Base-by-base conservation (phyloP, 2,797 vertebrate species). In the Falco novaeseelandiae region DNA sequence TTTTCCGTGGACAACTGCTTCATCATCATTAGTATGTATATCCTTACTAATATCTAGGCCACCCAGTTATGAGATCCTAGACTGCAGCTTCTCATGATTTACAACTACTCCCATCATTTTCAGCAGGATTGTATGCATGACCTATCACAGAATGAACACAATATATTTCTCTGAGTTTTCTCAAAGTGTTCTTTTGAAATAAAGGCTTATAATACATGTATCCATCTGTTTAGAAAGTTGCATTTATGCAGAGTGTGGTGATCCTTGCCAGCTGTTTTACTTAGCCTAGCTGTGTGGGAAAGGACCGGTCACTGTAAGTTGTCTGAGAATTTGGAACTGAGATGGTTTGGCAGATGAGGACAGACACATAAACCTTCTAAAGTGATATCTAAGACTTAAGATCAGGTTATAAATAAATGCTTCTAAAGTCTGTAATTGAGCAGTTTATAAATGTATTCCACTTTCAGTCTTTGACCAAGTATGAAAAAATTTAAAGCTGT, bases 1-100 rank as follows among this genome's bases (percentile, higher is more conserved):
- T 97, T 98, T 98, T 96, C 92, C 82, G 77, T 38, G 96, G 97
- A 97, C 98, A 98, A 97, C 98, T 97, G 98, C 97, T 97, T 97
- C 96, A 96, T 98, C 97, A 97, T 97, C 97, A 98, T 98, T 98
- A 98, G 97, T 96, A 97, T 97, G 97, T 97, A 98, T 97, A 98
- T 97, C 96, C 97, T 96, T 97, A 93, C 96, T 98, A 98, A 97
- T 98, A 98, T 98, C 96, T 97, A 96, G 97, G 97, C 95, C 96
- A 97, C 92, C 94, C 91, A 82, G 87, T 91, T 96, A 96, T 42
- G 87, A 92, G 91, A 95, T 73, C 86, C 83, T 90, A 85, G 94
- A 92, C 79, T 94, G 73, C 77, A 92, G 78, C 82, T 94, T 95
- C 96, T 94, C 82, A 87, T 96, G 96, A 97, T 95, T 96, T 84